Evolutionary conservation across 2,888 invertebrate species (phyloP).

Genomic region (Polydrusus cervinus): DNA sequence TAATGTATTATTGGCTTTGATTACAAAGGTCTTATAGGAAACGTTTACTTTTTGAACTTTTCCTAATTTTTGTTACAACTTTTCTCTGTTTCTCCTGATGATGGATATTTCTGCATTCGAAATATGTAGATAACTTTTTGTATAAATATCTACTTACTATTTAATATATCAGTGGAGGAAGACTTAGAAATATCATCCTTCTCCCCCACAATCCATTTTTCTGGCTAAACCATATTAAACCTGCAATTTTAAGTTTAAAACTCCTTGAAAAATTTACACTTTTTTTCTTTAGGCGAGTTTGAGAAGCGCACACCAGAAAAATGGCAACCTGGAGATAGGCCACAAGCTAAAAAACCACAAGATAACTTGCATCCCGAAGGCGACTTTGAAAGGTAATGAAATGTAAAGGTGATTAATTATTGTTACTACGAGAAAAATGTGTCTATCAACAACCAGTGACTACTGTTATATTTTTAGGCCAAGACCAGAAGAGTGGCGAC

Average conservation of each 20-base stretch:
- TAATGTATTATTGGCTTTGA: no score
- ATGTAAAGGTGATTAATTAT: background rate
- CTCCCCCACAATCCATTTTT: no score
- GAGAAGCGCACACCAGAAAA: conserved; percentile 62
- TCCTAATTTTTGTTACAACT: no score
- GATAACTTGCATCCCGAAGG: conserved; percentile 74
- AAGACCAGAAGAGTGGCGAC: conserved; percentile 70
- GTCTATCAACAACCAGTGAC: background rate
- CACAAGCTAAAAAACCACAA: conserved; percentile 69
- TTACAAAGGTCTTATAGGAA: no score
- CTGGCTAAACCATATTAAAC: no score
- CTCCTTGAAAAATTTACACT: background rate
- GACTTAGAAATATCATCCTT: no score
- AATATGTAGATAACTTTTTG: no score
- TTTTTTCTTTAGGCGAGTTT: conserved; percentile 68
- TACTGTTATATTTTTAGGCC: conserved; percentile 58
- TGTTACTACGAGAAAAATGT: background rate
- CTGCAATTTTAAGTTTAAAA: background rate
- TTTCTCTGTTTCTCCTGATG: no score
- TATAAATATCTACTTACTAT: no score
- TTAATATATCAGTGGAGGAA: no score
- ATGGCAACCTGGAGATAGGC: conserved; percentile 69
- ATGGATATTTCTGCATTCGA: no score
- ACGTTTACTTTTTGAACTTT: no score
- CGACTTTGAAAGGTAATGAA: conserved; percentile 57